Percentiles rank a stretch among this genome's conserved stretches.
Evolutionary conservation across 2,797 vertebrate species (phyloP).

Genomic region (Austrolebias charrua): DNA sequence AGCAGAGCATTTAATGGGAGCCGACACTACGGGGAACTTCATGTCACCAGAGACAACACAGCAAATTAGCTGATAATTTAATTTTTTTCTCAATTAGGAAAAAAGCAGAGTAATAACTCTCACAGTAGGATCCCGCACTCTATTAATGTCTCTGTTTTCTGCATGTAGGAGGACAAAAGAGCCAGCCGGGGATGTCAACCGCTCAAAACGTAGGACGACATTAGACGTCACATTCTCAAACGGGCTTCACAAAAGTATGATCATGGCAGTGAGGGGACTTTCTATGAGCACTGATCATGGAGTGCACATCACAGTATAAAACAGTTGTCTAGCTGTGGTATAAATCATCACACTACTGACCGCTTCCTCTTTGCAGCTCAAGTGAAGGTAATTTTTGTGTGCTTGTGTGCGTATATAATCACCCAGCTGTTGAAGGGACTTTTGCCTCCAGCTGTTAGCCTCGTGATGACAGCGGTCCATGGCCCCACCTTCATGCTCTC

Average conservation of each 20-base stretch:
- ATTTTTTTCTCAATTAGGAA: slow-evolving; percentile 86
- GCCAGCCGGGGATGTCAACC: slow-evolving; percentile 71
- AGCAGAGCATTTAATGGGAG: slow-evolving; percentile 75
- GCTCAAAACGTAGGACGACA: slow-evolving; percentile 38
- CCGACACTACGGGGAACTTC: slow-evolving; percentile 79
- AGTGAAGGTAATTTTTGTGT: slow-evolving; percentile 48
- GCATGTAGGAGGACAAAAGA: slow-evolving; percentile 49
- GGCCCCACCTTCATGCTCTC: slow-evolving; percentile 74
- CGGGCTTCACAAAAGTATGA: slow-evolving; percentile 41
- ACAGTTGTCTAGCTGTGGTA: slow-evolving; percentile 18
- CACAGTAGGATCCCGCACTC: slow-evolving; percentile 80
- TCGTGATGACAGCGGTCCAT: slow-evolving; percentile 73
- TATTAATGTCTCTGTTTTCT: slow-evolving; percentile 89
- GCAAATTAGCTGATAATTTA: slow-evolving; percentile 91
- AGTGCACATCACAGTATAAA: slow-evolving; percentile 15
- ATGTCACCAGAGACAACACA: slow-evolving; percentile 80
- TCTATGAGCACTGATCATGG: slow-evolving; percentile 15
- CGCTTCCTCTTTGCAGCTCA: slow-evolving; percentile 41
- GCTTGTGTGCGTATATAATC: slow-evolving; percentile 61
- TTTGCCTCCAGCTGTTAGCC: slow-evolving; percentile 73
- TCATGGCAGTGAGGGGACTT: slow-evolving; percentile 13
- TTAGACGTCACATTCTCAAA: slow-evolving; percentile 36
- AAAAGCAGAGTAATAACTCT: slow-evolving; percentile 84
- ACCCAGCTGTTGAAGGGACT: slow-evolving; percentile 77
- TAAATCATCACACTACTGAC: slow-evolving; percentile 45